phyloP scores from a whole-genome alignment of 2,113 vertebrate species.

The Ammodytes dubius region DNA sequence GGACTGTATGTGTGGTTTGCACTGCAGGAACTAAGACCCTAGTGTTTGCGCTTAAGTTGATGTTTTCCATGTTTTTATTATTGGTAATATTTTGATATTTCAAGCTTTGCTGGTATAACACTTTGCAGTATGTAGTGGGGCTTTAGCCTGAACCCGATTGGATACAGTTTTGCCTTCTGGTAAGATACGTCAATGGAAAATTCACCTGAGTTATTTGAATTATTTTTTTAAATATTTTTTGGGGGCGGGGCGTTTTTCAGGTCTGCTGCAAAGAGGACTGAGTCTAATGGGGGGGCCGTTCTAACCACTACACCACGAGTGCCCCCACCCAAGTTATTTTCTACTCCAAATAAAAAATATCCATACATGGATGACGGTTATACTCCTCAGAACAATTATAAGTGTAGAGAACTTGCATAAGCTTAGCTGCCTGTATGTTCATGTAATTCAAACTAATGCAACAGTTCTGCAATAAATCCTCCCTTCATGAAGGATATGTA shows the following conservation, averaged over 20 bases:
- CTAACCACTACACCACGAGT: too few species aligned
- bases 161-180: constrained; percentile 7
- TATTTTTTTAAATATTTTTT: neutral
- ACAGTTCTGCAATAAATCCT: neutral
- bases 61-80: constrained; percentile 24
- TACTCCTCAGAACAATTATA: too few species aligned
- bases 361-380: too few species aligned
- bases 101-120: constrained; percentile 12
- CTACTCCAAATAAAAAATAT: too few species aligned
- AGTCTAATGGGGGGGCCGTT: too few species aligned
- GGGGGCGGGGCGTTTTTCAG: too few species aligned
- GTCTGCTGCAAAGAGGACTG: too few species aligned
- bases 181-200: constrained; percentile 24
- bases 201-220: neutral
- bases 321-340: too few species aligned
- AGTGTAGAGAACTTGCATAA: neutral
- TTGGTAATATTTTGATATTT: constrained; percentile 18
- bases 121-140: neutral
- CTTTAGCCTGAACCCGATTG: neutral
- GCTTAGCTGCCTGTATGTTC: neutral
- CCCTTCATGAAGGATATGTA: neutral
- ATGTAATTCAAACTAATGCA: neutral
- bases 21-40: too few species aligned
- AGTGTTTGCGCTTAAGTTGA: neutral
- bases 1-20: too few species aligned